Evolutionary conservation across 2,888 invertebrate genomes (phyloP).

Genomic region (Globia sparganii): DNA sequence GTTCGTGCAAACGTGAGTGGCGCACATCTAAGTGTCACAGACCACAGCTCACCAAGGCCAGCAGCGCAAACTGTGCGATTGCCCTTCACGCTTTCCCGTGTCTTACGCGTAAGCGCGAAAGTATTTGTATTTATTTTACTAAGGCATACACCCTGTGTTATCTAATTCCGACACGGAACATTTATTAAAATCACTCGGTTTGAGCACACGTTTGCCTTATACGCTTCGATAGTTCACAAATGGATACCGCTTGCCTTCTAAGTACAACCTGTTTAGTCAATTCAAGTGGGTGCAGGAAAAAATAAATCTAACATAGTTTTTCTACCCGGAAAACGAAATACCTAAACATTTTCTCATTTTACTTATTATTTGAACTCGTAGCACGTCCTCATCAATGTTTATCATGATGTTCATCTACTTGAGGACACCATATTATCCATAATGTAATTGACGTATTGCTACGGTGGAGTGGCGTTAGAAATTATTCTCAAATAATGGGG

Average conservation of each 20-base stretch:
- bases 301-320: constrained; percentile 32
- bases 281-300: constrained; percentile 32
- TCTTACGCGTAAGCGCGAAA: constrained; percentile 48
- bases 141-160: constrained; percentile 30
- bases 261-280: constrained; percentile 33
- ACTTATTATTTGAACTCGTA: not conserved
- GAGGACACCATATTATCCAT: not conserved
- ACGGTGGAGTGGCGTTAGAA: not conserved
- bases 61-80: constrained; percentile 48
- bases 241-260: constrained; percentile 43
- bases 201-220: constrained; percentile 31
- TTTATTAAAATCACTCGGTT: constrained; percentile 34
- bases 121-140: constrained; percentile 30
- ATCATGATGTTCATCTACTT: not conserved
- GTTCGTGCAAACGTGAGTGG: constrained; percentile 32
- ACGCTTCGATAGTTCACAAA: constrained; percentile 33
- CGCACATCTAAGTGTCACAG: constrained; percentile 57
- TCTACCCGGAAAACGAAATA: constrained; percentile 17
- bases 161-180: constrained; percentile 51
- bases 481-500: not conserved
- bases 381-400: not conserved
- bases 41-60: constrained; percentile 65
- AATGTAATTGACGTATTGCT: constrained; percentile 28
- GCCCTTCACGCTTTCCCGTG: constrained; percentile 86
- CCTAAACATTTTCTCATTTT: not conserved